Percentiles rank a stretch among this genome's conserved stretches.
These are phyloP conservation scores for Parauchenoglanis ngamensis DNA, from an alignment of 2,797 vertebrate genomes.

Conservation along the genomic window DNA sequence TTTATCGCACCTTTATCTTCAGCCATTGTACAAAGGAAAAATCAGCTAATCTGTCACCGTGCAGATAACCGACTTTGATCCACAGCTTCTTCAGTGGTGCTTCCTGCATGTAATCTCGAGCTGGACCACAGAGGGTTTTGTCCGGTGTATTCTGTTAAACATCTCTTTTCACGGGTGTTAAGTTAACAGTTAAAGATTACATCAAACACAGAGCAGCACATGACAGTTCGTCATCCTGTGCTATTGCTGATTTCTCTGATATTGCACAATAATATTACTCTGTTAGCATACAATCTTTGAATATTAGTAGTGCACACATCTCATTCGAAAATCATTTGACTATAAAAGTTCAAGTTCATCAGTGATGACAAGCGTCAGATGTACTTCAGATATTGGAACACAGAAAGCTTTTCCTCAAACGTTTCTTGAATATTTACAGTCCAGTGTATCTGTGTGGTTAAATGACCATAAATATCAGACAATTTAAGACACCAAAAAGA, in stretches of 20 bases:
- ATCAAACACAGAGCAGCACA: constrained; percentile 48
- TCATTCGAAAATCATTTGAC: not conserved
- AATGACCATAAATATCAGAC: not conserved
- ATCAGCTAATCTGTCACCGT: constrained; percentile 65
- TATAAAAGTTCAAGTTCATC: not conserved
- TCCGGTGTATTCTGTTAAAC: constrained; percentile 56
- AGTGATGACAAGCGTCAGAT: not conserved
- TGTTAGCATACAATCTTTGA: not conserved
- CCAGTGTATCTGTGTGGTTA: not conserved
- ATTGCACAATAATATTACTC: not conserved
- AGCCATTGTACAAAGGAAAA: constrained; percentile 64
- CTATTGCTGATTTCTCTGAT: not conserved
- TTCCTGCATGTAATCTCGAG: constrained; percentile 61
- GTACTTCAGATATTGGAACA: not conserved
- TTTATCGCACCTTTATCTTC: constrained; percentile 67
- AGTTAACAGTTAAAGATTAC: constrained; percentile 61
- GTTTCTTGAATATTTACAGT: not conserved
- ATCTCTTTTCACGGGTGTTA: constrained; percentile 53
- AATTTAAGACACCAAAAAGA: not conserved
- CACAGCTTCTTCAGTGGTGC: constrained; percentile 58
- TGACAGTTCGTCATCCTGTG: constrained; percentile 25
- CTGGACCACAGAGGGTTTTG: not conserved
- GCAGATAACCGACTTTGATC: constrained; percentile 65
- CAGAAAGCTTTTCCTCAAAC: not conserved
- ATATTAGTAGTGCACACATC: not conserved